These are phyloP conservation scores for Leucoma salicis DNA, from an alignment of 2,888 invertebrate species.

Conservation along the genomic window DNA sequence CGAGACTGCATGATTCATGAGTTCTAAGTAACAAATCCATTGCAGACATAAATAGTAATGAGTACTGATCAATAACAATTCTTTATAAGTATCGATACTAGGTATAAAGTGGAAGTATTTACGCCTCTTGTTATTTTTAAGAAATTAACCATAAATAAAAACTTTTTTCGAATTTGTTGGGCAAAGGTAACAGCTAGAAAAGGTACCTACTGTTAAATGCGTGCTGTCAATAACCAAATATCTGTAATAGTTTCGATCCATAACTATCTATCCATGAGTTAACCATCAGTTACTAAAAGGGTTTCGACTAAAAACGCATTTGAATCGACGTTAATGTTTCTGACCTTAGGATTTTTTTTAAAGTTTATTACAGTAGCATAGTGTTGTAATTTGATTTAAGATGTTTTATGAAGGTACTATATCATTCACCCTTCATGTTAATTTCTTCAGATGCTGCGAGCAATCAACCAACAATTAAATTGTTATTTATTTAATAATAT, in stretches of 20 bases:
- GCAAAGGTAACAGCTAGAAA: too few relatives aligned
- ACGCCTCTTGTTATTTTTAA: too few relatives aligned
- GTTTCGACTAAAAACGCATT: background rate
- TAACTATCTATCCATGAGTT: background rate
- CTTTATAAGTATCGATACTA: too few relatives aligned
- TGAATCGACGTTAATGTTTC: background rate
- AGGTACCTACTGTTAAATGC: background rate
- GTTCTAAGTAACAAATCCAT: constrained; percentile 35
- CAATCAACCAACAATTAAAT: too few relatives aligned
- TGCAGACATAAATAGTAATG: constrained; percentile 30
- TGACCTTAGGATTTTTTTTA: background rate
- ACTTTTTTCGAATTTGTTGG: too few relatives aligned
- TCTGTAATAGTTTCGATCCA: background rate
- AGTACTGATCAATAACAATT: constrained; percentile 28
- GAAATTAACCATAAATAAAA: too few relatives aligned
- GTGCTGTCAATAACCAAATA: background rate
- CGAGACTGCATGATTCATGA: constrained; percentile 39
- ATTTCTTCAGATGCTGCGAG: too few relatives aligned
- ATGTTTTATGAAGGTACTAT: too few relatives aligned
- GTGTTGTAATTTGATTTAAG: background rate
- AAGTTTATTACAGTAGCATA: background rate
- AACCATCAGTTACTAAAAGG: background rate
- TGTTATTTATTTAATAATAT: too few relatives aligned
- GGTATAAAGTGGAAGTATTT: too few relatives aligned
- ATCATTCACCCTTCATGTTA: too few relatives aligned